Evolutionary conservation across 2,113 vertebrate species (phyloP).

Genomic region (Antennarius striatus): DNA sequence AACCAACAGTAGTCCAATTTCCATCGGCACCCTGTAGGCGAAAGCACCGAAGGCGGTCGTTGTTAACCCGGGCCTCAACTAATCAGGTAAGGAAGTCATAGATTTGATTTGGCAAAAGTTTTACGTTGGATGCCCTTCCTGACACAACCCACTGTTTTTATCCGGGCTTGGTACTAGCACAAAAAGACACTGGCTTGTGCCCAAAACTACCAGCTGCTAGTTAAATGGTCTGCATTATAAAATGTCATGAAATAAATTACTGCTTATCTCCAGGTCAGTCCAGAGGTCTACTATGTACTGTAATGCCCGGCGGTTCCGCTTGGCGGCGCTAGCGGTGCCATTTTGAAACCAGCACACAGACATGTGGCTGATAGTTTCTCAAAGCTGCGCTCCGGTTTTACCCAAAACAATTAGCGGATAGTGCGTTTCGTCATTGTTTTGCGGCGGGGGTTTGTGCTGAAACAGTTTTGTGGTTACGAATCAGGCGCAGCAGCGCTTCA

Average conservation of each 20-base stretch:
- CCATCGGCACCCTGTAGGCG: too few species aligned
- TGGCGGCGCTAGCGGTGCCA: constrained; percentile 41
- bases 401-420: constrained; percentile 26
- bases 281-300: constrained; percentile 9
- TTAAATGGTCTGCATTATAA: too few species aligned
- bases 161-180: too few species aligned
- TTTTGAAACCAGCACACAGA: constrained; percentile 51
- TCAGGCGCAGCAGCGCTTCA: constrained; percentile 20
- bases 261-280: background rate
- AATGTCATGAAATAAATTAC: background rate
- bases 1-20: too few species aligned
- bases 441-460: constrained; percentile 3
- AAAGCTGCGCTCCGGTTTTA: constrained; percentile 57
- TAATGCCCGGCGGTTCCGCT: constrained; percentile 17
- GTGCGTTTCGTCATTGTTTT: constrained; percentile 17
- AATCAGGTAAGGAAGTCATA: too few species aligned
- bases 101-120: too few species aligned
- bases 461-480: constrained; percentile 2
- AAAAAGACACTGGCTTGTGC: too few species aligned
- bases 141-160: too few species aligned
- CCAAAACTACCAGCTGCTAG: too few species aligned
- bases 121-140: too few species aligned
- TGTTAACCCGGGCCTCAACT: too few species aligned
- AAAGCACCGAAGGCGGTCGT: too few species aligned
- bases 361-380: constrained; percentile 76